Evolutionary conservation across 2,888 invertebrate genomes (phyloP).

Genomic region (Drosophila limbata): DNA sequence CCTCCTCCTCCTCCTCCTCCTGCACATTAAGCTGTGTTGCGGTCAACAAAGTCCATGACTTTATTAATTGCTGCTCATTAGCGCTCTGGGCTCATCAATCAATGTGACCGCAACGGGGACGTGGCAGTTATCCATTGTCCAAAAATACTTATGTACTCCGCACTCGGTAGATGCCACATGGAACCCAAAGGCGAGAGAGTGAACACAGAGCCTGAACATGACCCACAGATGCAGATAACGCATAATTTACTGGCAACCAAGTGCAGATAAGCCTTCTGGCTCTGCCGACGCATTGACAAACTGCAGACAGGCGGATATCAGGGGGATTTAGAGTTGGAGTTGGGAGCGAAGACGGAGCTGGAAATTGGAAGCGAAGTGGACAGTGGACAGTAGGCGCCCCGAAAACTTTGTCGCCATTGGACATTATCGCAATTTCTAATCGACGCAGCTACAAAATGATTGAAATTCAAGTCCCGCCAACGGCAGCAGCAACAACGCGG

Average conservation of each 20-base stretch:
- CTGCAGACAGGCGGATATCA: constrained; percentile 70
- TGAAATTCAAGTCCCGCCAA: constrained; percentile 74
- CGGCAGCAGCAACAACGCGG: constrained; percentile 39
- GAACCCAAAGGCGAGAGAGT: constrained; percentile 11
- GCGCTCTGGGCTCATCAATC: constrained; percentile 79
- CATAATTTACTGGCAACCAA: constrained; percentile 79
- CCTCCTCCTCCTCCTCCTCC: constrained; percentile 1
- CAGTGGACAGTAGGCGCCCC: constrained; percentile 44
- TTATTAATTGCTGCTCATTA: constrained; percentile 82
- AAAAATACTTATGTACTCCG: constrained; percentile 27
- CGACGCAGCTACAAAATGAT: constrained; percentile 75
- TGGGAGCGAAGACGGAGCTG: neutral
- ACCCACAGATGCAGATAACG: constrained; percentile 80
- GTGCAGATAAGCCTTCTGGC: constrained; percentile 72
- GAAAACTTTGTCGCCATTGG: constrained; percentile 77
- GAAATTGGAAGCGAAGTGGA: constrained; percentile 21
- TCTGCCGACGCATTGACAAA: constrained; percentile 71
- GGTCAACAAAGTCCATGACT: constrained; percentile 80
- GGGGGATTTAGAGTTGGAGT: neutral
- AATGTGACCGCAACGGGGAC: constrained; percentile 66
- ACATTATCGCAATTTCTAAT: constrained; percentile 80
- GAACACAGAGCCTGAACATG: constrained; percentile 33
- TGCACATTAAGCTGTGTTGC: constrained; percentile 50
- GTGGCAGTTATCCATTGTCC: constrained; percentile 56
- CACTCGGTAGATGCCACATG: constrained; percentile 6